Evolutionary conservation across 2,797 vertebrate species (phyloP).

Genomic region (Pantherophis alleghaniensis): DNA sequence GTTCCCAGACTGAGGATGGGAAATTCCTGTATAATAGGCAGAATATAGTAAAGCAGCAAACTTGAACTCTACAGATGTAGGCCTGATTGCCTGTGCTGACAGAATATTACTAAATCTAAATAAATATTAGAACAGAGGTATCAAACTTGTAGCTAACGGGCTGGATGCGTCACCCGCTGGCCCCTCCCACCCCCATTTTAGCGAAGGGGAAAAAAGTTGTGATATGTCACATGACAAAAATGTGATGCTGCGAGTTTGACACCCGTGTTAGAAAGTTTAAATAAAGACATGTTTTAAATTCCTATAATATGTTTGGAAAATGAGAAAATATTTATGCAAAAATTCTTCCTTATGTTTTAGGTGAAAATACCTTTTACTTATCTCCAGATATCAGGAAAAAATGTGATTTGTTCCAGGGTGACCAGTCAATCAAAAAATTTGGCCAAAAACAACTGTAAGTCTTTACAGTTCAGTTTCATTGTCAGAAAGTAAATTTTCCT

Average conservation of each 20-base stretch:
- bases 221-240: no score
- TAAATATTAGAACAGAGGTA: background rate
- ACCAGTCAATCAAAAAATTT: slow-evolving; percentile 78
- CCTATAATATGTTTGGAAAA: background rate
- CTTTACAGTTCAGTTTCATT: background rate
- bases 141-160: no score
- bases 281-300: background rate
- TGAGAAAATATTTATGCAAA: background rate
- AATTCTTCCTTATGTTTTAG: slow-evolving; percentile 63
- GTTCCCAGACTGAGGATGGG: background rate
- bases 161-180: no score
- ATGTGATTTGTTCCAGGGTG: slow-evolving; percentile 85
- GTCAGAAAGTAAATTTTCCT: background rate
- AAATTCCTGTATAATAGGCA: background rate
- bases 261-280: background rate
- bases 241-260: no score
- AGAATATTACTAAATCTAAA: background rate
- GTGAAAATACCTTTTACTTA: slow-evolving; percentile 86
- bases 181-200: no score
- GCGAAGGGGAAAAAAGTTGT: no score
- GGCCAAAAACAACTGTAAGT: slow-evolving; percentile 78
- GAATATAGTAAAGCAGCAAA: background rate
- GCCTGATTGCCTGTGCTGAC: background rate
- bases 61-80: background rate
- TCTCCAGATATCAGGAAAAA: slow-evolving; percentile 84